phyloP scores from a whole-genome alignment of 2,888 invertebrate genomes.

The Agrotis puta region DNA sequence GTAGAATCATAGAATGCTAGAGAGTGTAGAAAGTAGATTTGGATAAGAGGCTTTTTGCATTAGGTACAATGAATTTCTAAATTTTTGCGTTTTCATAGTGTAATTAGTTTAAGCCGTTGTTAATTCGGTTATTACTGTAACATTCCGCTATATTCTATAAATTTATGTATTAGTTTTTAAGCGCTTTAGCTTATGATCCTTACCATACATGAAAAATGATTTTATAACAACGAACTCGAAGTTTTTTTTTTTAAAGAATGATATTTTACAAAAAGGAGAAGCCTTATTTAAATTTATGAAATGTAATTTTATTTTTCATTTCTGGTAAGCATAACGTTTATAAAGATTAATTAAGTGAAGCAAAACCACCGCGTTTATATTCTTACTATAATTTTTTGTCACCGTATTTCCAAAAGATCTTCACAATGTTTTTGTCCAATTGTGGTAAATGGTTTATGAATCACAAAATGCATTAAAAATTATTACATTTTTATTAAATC shows the following conservation, averaged over 20 bases:
- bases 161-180: constrained; percentile 27
- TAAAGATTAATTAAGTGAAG: constrained; percentile 67
- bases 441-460: constrained; percentile 1
- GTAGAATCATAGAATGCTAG: constrained; percentile 54
- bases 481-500: constrained; percentile 21
- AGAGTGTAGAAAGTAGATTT: constrained; percentile 39
- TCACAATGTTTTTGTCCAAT: neutral
- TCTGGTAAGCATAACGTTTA: constrained; percentile 40
- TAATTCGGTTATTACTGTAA: constrained; percentile 70
- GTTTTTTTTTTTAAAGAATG: neutral
- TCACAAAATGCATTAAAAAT: constrained; percentile 6
- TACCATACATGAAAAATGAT: constrained; percentile 17
- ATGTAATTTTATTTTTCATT: constrained; percentile 12
- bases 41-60: constrained; percentile 23
- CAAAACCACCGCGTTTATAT: constrained; percentile 73
- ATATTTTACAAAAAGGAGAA: neutral
- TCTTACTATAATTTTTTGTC: constrained; percentile 10
- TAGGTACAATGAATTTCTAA: constrained; percentile 18
- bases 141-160: constrained; percentile 74
- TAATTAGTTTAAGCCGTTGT: constrained; percentile 40
- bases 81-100: constrained; percentile 32
- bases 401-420: neutral
- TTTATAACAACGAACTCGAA: neutral
- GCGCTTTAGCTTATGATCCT: constrained; percentile 21
- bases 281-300: neutral